Evolutionary conservation across 2,797 vertebrate genomes (phyloP), one percentile per base, ranked within the genome.

Genomic region (Sebastes reedi): DNA sequence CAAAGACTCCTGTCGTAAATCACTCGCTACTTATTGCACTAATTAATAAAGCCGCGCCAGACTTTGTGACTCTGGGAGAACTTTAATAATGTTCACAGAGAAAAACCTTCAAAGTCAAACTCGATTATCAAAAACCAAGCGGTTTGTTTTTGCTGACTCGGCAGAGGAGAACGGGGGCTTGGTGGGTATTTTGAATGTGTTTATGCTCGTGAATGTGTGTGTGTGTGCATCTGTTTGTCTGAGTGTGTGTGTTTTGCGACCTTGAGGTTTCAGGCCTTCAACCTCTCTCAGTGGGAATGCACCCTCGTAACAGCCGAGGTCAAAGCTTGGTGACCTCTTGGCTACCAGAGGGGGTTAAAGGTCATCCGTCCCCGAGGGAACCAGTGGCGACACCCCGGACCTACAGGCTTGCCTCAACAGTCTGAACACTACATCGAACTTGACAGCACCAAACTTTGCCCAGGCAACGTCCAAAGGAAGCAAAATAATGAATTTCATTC

Each of bases 1-100:
- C 92, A 92, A 94, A 95, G 91, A 89, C 92, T 90, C 74, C 25
- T 67, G 55, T 67, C 83, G 85, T 96, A 93, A 95, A 96, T 96
- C 94, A 94, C 88, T 91, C 61, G 56, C 79, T 79, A 61, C 89
- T 88, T 25, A 54, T 87, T 89, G 85, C 81, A 59, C 82, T 95
- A 93, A 95, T 94, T 95, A 94, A 94, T 94, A 91, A 91, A 92
- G 86, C 80, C 29, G 36, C 50, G 83, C 84, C 77, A 95, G 94
- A 95, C 93, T 92, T 84, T 70, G 82, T 55, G 88, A 90, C 93
- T 94, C 91, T 88, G 76, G 78, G 81, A 80, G 83, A 85, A 88
- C 86, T 79, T 82, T 86, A 86, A 92, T 90, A 90, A 91, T 77
- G 72, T 58, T 90, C 81, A 81, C 62, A 80, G 61, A 80, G 61